Evolutionary conservation across 2,113 vertebrate genomes (phyloP).

Genomic region (Pica pica): DNA sequence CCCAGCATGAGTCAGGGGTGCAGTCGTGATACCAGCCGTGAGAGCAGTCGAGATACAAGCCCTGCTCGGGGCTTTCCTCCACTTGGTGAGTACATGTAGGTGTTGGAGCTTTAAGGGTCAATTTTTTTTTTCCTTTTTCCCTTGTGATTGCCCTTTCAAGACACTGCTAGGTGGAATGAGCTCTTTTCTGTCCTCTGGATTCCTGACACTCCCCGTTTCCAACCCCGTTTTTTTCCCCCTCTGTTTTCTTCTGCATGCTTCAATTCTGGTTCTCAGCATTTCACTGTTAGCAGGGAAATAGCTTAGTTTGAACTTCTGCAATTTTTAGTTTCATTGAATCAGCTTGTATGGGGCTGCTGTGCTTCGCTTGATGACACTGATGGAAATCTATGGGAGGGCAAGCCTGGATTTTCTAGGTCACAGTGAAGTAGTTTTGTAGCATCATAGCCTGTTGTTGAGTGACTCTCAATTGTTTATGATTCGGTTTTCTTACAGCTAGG

Average conservation of each 20-base stretch:
- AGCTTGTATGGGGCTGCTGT: background rate
- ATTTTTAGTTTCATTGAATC: background rate
- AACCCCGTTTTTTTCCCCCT: background rate
- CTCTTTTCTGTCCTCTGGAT: conserved; percentile 43
- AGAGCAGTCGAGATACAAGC: conserved; percentile 99
- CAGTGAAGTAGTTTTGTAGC: background rate
- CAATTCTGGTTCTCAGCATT: conserved; percentile 49
- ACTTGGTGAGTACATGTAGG: conserved; percentile 92
- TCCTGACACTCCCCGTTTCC: conserved; percentile 36
- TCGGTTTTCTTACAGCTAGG: background rate
- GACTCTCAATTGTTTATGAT: background rate
- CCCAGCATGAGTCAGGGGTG: conserved; percentile 99
- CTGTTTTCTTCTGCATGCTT: conserved; percentile 70
- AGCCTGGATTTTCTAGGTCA: background rate
- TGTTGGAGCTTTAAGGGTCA: conserved; percentile 63
- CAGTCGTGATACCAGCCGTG: conserved; percentile 99
- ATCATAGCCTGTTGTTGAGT: background rate
- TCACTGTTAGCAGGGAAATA: conserved; percentile 22
- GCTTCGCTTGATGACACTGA: background rate
- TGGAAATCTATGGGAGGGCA: background rate
- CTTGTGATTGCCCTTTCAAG: conserved; percentile 38
- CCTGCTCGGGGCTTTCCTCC: conserved; percentile 95
- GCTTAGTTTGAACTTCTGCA: background rate
- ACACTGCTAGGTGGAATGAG: conserved; percentile 65
- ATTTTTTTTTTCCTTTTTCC: background rate